These are phyloP conservation scores for Brachyhypopomus occidentalis DNA, from an alignment of 2,113 vertebrate genomes.

Conservation along the genomic window DNA sequence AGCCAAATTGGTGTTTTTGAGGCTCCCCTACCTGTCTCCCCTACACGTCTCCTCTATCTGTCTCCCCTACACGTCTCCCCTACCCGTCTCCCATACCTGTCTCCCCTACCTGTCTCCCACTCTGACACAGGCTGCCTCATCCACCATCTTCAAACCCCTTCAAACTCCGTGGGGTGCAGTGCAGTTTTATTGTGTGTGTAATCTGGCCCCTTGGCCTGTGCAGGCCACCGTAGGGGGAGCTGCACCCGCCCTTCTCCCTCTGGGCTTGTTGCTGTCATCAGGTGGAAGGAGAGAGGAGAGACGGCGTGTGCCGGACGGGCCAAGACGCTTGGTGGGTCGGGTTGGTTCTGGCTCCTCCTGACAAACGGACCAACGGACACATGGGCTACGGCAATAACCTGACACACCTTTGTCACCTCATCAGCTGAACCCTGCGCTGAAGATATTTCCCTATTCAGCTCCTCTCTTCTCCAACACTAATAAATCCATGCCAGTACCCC, in stretches of 20 bases:
- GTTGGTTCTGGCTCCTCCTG: conserved; percentile 38
- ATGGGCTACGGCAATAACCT: conserved; percentile 61
- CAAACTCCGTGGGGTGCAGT: conserved; percentile 29
- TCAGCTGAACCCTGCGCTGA: conserved; percentile 54
- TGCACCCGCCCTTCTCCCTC: conserved; percentile 9
- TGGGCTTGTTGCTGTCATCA: conserved; percentile 1
- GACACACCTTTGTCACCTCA: conserved; percentile 60
- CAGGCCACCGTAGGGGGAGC: conserved; percentile 17
- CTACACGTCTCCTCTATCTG: conserved; percentile 44
- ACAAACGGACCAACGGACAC: conserved; percentile 18
- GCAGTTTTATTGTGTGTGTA: conserved; percentile 34
- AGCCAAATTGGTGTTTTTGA: conserved; percentile 56
- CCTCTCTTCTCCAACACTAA: conserved; percentile 59
- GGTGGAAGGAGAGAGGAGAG: neutral
- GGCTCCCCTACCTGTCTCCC: conserved; percentile 34
- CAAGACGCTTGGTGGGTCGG: conserved; percentile 35
- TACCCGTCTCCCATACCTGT: conserved; percentile 34
- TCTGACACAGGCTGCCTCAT: conserved; percentile 45
- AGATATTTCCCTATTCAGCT: conserved; percentile 60
- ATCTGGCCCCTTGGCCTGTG: conserved; percentile 8
- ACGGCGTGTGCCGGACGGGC: conserved; percentile 6
- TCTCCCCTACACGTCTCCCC: conserved; percentile 29
- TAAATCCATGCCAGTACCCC: conserved; percentile 54
- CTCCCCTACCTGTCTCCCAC: conserved; percentile 35
- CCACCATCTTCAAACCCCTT: conserved; percentile 32